Conservation (phyloP, 1,140 invertebrate species). For the Euschistus heros region DNA sequence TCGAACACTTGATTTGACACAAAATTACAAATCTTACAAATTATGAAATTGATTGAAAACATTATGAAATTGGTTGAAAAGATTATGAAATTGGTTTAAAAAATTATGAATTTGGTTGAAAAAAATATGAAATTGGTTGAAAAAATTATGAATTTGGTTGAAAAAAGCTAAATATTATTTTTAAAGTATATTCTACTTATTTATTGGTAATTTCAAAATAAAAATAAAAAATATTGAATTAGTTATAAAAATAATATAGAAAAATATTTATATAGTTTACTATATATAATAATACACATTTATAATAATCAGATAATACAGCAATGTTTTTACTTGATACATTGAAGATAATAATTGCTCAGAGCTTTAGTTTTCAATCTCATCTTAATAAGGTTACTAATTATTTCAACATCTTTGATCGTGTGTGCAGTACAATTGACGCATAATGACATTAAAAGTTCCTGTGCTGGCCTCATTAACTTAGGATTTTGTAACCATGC, state of each 20-base stretch:
- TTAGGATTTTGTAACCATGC: constrained; percentile 95
- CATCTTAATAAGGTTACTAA: constrained; percentile 81
- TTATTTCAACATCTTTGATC: constrained; percentile 75
- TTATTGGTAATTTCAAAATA: constrained; percentile 10
- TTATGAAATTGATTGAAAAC: too few relatives aligned
- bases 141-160: too few relatives aligned
- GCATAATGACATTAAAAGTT: constrained; percentile 85
- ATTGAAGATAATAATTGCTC: constrained; percentile 76
- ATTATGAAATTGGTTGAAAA: too few relatives aligned
- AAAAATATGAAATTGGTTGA: too few relatives aligned
- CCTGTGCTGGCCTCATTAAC: constrained; percentile 78
- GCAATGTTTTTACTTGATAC: constrained; percentile 52
- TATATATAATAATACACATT: too few relatives aligned
- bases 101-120: too few relatives aligned
- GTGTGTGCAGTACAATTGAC: constrained; percentile 74
- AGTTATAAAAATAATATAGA: neutral
- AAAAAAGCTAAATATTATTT: too few relatives aligned
- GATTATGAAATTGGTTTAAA: too few relatives aligned
- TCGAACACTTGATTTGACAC: too few relatives aligned
- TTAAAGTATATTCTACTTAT: too few relatives aligned
- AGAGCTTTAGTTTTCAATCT: constrained; percentile 87
- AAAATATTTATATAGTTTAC: too few relatives aligned
- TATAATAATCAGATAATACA: neutral
- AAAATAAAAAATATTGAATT: neutral
- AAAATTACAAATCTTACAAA: too few relatives aligned